A percentile compares a stretch with the other conserved stretches of the same genome.
phyloP scores from a whole-genome alignment of 2,797 vertebrate genomes.

The Moxostoma hubbsi region DNA sequence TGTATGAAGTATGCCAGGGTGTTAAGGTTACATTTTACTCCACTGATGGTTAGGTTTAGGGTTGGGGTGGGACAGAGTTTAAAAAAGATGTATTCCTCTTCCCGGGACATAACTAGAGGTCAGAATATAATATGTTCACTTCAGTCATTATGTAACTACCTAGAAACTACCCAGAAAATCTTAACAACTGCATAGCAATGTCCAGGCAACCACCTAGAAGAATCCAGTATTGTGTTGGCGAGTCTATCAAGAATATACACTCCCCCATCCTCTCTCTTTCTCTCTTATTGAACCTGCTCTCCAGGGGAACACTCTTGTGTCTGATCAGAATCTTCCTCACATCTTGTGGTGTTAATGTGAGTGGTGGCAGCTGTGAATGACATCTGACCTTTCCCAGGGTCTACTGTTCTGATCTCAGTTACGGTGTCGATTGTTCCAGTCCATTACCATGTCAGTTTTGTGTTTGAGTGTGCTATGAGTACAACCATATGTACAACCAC shows the following conservation, averaged over 20 bases:
- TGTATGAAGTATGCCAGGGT: no score
- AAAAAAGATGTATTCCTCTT: no score
- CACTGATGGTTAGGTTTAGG: no score
- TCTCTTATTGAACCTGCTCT: constrained; percentile 23
- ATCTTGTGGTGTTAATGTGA: constrained; percentile 49
- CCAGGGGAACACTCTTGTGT: constrained; percentile 31
- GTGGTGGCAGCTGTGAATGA: constrained; percentile 53
- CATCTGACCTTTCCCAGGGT: constrained; percentile 74
- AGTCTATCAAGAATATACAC: constrained; percentile 51
- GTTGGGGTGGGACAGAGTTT: no score
- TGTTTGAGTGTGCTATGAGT: constrained; percentile 15
- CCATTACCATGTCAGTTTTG: constrained; percentile 58
- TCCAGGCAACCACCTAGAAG: not conserved
- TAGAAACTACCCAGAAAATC: not conserved
- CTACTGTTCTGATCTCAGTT: constrained; percentile 53
- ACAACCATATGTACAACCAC: constrained; percentile 28
- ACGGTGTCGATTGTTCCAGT: constrained; percentile 63
- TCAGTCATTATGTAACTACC: not conserved
- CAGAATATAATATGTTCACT: no score
- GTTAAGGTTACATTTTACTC: no score
- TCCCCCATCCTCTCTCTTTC: constrained; percentile 2
- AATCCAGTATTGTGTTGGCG: not conserved
- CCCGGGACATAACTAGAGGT: no score
- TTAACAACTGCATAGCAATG: not conserved
- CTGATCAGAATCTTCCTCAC: constrained; percentile 49